Evolutionary conservation across 2,797 vertebrate species (phyloP).

Genomic region (Hippopotamyrus pictus): DNA sequence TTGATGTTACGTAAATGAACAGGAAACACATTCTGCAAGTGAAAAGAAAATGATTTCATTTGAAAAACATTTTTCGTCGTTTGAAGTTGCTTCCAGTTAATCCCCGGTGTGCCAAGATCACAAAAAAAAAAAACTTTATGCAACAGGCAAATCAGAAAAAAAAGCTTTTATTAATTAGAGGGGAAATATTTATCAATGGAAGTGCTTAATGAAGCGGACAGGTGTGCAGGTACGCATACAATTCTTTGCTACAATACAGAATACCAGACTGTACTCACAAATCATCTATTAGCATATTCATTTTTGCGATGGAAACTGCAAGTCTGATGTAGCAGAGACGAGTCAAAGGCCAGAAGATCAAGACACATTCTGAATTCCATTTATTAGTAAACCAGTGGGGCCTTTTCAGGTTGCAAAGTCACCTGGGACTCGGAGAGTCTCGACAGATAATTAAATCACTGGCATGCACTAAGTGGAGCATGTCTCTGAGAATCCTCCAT

Average conservation of each 20-base stretch:
- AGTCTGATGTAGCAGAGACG: neutral
- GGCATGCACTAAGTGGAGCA: neutral
- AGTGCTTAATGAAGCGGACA: neutral
- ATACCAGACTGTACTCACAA: neutral
- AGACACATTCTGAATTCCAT: neutral
- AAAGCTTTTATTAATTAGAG: neutral
- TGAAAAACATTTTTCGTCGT: neutral
- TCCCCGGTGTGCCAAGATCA: neutral
- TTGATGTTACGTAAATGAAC: neutral
- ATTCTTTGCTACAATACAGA: neutral
- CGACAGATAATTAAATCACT: conserved; percentile 2
- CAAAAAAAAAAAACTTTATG: neutral
- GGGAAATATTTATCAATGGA: neutral
- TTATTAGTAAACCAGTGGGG: conserved; percentile 1
- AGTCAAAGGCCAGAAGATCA: neutral
- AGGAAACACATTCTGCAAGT: neutral
- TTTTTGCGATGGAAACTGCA: neutral
- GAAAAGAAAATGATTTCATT: neutral
- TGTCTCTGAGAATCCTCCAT: neutral
- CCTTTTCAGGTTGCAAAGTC: neutral
- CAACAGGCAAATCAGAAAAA: neutral
- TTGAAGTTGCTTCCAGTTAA: conserved; percentile 8
- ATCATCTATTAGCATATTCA: neutral
- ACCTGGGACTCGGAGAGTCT: neutral
- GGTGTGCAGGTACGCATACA: neutral